phyloP scores from a whole-genome alignment of 1,140 invertebrate species.

The Drosophila kepulauana region DNA sequence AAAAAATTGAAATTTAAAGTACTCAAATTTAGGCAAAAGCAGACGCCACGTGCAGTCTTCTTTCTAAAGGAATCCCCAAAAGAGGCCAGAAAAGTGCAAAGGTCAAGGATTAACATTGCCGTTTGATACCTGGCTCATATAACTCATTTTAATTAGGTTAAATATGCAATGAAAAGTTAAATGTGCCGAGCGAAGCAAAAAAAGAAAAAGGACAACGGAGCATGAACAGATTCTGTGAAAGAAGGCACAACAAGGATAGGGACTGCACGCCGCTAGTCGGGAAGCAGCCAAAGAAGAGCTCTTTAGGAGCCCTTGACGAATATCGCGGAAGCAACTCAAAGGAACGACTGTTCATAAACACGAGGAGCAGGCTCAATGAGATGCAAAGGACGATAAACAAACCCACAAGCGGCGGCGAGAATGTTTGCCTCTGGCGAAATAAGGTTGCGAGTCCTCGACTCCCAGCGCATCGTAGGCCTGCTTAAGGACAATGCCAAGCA shows the following conservation, averaged over 20 bases:
- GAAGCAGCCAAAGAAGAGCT: neutral
- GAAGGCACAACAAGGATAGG: slow-evolving; percentile 15
- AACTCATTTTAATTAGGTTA: slow-evolving; percentile 81
- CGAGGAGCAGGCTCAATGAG: slow-evolving; percentile 70
- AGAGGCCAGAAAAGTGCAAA: slow-evolving; percentile 41
- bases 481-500: slow-evolving; percentile 38
- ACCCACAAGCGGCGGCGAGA: slow-evolving; percentile 61
- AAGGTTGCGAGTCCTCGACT: slow-evolving; percentile 68
- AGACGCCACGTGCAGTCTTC: neutral
- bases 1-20: neutral
- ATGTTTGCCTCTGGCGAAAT: slow-evolving; percentile 59
- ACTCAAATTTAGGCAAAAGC: neutral
- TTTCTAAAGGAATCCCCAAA: neutral
- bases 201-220: slow-evolving; percentile 16
- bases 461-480: neutral
- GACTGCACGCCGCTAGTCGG: neutral
- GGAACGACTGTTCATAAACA: slow-evolving; percentile 43
- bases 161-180: slow-evolving; percentile 74
- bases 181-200: slow-evolving; percentile 46
- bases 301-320: slow-evolving; percentile 24
- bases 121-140: slow-evolving; percentile 55
- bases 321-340: slow-evolving; percentile 18
- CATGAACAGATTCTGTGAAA: slow-evolving; percentile 26
- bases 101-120: slow-evolving; percentile 60
- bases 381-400: slow-evolving; percentile 82